Evolutionary conservation across 2,888 invertebrate genomes (phyloP).

Genomic region (Sarcophaga carnaria): DNA sequence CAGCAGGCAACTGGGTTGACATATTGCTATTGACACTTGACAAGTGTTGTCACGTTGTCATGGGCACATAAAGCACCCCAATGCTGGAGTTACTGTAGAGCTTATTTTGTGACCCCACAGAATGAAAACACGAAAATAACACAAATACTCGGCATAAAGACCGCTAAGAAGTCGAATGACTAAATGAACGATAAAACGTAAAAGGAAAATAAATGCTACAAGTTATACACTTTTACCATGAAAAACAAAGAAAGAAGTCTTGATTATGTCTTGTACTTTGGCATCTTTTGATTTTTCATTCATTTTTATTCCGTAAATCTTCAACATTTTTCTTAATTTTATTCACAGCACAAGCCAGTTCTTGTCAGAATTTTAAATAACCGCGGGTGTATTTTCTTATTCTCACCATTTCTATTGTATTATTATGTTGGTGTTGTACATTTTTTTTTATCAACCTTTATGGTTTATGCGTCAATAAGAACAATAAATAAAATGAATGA

Average conservation of each 20-base stretch:
- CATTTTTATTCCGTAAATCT: conserved; percentile 31
- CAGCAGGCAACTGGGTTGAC: conserved; percentile 70
- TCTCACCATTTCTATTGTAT: neutral
- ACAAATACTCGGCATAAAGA: conserved; percentile 48
- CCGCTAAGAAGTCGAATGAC: conserved; percentile 59
- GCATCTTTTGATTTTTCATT: conserved; percentile 22
- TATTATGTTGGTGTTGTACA: conserved; percentile 24
- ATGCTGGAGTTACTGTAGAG: neutral
- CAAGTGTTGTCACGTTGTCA: conserved; percentile 72
- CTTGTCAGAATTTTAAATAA: conserved; percentile 77
- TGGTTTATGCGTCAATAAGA: conserved; percentile 15
- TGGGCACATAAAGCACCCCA: conserved; percentile 26
- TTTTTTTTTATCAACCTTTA: conserved; percentile 43
- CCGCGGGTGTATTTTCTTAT: conserved; percentile 75
- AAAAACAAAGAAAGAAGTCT: conserved; percentile 5
- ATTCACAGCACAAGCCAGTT: conserved; percentile 65
- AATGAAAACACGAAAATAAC: conserved; percentile 13
- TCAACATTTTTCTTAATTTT: conserved; percentile 66
- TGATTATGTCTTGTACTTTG: conserved; percentile 34
- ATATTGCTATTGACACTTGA: conserved; percentile 78
- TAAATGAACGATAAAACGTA: conserved; percentile 24
- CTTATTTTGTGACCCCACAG: neutral
- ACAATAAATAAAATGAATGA: neutral
- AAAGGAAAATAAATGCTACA: conserved; percentile 22
- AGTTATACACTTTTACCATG: conserved; percentile 44